These are phyloP conservation scores for Onychostoma macrolepis DNA, from an alignment of 2,113 vertebrate species.

Conservation along the genomic window DNA sequence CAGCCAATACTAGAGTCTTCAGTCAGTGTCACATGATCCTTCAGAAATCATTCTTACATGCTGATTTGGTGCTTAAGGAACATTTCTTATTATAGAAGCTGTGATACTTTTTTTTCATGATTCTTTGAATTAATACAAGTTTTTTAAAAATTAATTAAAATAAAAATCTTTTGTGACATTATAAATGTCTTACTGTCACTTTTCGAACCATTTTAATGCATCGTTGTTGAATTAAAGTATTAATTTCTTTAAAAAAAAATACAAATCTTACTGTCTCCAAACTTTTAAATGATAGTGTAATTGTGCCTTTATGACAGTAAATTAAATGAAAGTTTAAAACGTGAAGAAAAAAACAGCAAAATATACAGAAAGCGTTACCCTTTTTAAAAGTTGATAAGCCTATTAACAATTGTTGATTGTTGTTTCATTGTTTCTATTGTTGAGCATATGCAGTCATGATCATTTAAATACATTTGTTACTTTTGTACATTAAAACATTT, in stretches of 20 bases:
- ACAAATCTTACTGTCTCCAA: not conserved
- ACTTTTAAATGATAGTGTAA: not conserved
- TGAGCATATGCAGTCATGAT: not conserved
- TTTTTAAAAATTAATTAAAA: not conserved
- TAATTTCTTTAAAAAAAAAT: not conserved
- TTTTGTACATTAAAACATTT: not conserved
- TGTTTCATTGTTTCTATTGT: not conserved
- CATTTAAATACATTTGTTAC: not conserved
- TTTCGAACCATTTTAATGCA: not conserved
- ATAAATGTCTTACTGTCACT: not conserved
- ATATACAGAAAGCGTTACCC: not conserved
- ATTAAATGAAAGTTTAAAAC: not conserved
- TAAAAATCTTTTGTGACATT: not conserved
- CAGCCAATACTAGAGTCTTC: not conserved
- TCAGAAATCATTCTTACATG: not conserved
- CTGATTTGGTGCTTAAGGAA: not conserved
- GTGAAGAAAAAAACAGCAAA: not conserved
- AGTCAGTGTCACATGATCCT: not conserved
- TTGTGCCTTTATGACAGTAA: not conserved
- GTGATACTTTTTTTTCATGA: not conserved
- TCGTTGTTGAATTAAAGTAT: not conserved
- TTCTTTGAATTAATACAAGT: not conserved
- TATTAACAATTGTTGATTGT: not conserved
- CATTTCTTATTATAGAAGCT: not conserved
- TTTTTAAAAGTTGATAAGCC: not conserved